Evolutionary conservation across 2,113 vertebrate species (phyloP).

Genomic region (Cygnus buccinator): DNA sequence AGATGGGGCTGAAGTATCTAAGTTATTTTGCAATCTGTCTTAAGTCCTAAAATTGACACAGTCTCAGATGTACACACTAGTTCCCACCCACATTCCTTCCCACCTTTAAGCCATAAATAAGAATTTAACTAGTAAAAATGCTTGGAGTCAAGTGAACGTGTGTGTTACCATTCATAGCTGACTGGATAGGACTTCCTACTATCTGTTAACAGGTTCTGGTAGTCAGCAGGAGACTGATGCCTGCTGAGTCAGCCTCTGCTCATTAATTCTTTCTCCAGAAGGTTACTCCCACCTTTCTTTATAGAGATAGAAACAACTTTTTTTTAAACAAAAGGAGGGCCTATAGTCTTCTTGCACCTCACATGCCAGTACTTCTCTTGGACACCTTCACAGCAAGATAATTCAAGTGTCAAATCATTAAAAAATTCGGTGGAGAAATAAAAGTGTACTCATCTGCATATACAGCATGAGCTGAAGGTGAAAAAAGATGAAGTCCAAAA

Average conservation of each 20-base stretch:
- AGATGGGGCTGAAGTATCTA: background rate
- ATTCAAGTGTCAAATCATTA: background rate
- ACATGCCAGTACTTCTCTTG: background rate
- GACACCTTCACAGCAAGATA: background rate
- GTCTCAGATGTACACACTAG: background rate
- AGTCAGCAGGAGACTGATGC: background rate
- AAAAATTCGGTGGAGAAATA: background rate
- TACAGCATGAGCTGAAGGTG: background rate
- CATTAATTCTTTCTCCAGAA: background rate
- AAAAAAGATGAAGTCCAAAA: background rate
- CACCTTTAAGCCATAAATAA: slow-evolving; percentile 16
- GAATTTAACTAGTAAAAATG: background rate
- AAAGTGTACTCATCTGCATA: background rate
- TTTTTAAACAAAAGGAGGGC: background rate
- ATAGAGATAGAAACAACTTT: background rate
- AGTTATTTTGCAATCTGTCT: background rate
- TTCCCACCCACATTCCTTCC: background rate
- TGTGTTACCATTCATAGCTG: background rate
- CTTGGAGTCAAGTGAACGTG: background rate
- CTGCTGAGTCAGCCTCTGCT: background rate
- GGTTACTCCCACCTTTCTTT: background rate
- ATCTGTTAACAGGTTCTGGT: background rate
- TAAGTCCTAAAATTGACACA: background rate
- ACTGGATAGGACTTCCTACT: background rate
- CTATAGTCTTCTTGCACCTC: background rate